A percentile compares a stretch with the other conserved stretches of the same genome.
phyloP scores from a whole-genome alignment of 2,113 vertebrate species.

The Scartelaos histophorus region DNA sequence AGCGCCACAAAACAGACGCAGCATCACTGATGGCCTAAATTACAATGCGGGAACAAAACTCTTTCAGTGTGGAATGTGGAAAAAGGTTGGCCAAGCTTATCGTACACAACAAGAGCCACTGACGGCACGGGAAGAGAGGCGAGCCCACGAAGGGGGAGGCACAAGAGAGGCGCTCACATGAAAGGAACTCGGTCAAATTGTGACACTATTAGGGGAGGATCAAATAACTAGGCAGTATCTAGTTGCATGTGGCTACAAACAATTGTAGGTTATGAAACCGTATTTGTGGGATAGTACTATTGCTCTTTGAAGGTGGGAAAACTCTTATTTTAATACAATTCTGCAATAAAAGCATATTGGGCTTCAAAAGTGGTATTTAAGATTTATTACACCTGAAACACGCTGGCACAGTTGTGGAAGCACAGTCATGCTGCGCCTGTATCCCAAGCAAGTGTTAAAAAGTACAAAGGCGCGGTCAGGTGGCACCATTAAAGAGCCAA shows the following conservation, averaged over 20 bases:
- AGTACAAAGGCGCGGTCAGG: conserved; percentile 42
- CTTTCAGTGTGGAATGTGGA: conserved; percentile 61
- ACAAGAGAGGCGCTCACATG: background rate
- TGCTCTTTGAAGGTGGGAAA: background rate
- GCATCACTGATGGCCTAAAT: conserved; percentile 73
- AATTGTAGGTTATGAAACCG: background rate
- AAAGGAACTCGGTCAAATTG: background rate
- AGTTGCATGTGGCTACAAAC: conserved; percentile 11
- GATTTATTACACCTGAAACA: background rate
- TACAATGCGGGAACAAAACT: conserved; percentile 56
- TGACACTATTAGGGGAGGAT: background rate
- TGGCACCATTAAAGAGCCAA: conserved; percentile 54
- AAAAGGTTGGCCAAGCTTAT: conserved; percentile 41
- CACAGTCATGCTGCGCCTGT: background rate
- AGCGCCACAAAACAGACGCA: conserved; percentile 59
- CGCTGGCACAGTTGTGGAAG: background rate
- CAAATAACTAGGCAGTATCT: background rate
- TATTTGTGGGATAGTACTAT: background rate
- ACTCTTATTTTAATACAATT: background rate
- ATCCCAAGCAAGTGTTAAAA: conserved; percentile 1
- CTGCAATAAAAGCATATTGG: background rate
- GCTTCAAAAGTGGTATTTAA: background rate
- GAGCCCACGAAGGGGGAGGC: background rate
- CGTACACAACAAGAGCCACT: conserved; percentile 29
- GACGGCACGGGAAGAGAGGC: conserved; percentile 11